phyloP scores from a whole-genome alignment of 2,888 invertebrate species.

The Spodoptera littoralis region DNA sequence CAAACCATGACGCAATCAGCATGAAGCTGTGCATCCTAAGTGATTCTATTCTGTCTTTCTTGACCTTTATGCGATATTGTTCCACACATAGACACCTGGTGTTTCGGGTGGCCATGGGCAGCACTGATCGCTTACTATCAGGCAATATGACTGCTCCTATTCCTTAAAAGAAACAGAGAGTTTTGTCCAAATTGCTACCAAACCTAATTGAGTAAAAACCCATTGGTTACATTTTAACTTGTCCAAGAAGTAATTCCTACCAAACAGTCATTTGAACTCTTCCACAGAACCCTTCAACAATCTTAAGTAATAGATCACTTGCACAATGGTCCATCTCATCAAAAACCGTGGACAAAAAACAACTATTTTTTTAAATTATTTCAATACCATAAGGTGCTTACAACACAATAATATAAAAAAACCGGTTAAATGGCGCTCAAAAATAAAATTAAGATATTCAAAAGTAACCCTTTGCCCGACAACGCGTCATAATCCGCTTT shows the following conservation, averaged over 20 bases:
- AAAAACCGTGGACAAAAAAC: constrained; percentile 48
- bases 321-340: constrained; percentile 54
- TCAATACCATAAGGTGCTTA: constrained; percentile 59
- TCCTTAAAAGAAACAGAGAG: too few species aligned
- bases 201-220: too few species aligned
- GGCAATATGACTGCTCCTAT: too few species aligned
- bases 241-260: not conserved
- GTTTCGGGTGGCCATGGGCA: too few species aligned
- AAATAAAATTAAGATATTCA: constrained; percentile 76
- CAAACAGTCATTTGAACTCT: constrained; percentile 5
- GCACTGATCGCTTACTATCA: too few species aligned
- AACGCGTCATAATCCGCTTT: constrained; percentile 70
- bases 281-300: constrained; percentile 33
- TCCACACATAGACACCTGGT: too few species aligned
- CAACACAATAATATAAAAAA: constrained; percentile 60
- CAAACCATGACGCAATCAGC: not conserved
- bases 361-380: constrained; percentile 50
- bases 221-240: too few species aligned
- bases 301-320: constrained; percentile 22
- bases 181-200: too few species aligned
- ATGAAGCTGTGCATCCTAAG: too few species aligned
- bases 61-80: too few species aligned
- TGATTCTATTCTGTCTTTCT: too few species aligned
- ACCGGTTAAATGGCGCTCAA: constrained; percentile 64
- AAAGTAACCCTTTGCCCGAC: constrained; percentile 64